Base-by-base conservation (phyloP, 2,888 invertebrate genomes). In the Miltochrista miniata region DNA sequence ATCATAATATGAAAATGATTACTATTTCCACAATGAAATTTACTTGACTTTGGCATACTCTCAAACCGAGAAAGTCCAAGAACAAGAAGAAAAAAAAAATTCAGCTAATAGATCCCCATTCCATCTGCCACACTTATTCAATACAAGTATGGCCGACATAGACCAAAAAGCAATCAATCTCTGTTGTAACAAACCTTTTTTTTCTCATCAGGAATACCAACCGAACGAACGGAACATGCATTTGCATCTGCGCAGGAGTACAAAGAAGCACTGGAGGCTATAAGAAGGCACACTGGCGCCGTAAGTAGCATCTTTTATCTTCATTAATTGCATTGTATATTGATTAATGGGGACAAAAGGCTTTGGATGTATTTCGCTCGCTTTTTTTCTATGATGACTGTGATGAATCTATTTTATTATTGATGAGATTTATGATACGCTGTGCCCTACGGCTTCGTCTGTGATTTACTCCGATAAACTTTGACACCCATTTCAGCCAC, bases 221-320 rank as follows among this genome's bases (percentile, higher is more conserved):
- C 87, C 13, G 90, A 89, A 36, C 77, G 84, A 35, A 74, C 81
- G 14, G 90, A 86, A 54, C 86, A 81, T 49, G 76, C 77, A 12
- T 83, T 74, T 51, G 87, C 83, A 37, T 85, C 90, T 24, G 88
- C 88, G 50, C 87, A 87, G 57, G 90, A 90, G 66, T 87, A 87
- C 74, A 90, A 87, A 75, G 88, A 87, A 48, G 87, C 87, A 39
- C 78, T 90, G 14, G 86, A 89, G 54, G 86, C 87, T 48, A 79
- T 90, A 72, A 77, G 87, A 51, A 84, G 83, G 66, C 74, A 89
- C 59, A 90, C 90, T 12, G 90, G 90, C 50, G 87, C 83, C 56
- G 90, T 90, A 66, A 84, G 90, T 81, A 30, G 14, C 36, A 44
- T 13, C 9, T 37, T 13, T 44, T 13, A 24, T 35, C 48, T 50